Conservation (phyloP, 2,113 vertebrate species). For the Anthoscopus minutus region DNA sequence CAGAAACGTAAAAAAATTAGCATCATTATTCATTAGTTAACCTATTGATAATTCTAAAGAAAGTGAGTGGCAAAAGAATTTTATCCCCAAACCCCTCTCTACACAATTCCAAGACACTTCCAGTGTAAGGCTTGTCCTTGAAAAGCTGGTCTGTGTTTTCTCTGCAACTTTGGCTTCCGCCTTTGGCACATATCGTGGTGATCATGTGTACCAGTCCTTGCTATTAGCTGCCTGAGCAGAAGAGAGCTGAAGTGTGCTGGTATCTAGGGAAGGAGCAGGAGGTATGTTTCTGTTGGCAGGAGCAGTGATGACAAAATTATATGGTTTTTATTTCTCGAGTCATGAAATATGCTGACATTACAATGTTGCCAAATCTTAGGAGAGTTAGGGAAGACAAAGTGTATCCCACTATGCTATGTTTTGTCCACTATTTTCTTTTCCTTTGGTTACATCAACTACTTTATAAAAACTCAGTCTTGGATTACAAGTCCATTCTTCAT, state of each 20-base stretch:
- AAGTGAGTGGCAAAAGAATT: background rate
- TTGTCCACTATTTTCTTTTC: background rate
- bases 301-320: background rate
- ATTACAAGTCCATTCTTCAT: background rate
- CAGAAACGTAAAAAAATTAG: background rate
- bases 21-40: background rate
- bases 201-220: background rate
- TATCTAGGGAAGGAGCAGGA: background rate
- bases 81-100: background rate
- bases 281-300: background rate
- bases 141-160: background rate
- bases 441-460: background rate
- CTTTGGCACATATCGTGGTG: fast-evolving
- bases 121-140: background rate
- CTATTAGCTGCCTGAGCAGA: background rate
- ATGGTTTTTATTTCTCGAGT: background rate
- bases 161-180: background rate
- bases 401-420: background rate
- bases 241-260: background rate
- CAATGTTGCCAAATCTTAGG: background rate
- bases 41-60: background rate
- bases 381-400: background rate
- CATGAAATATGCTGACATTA: background rate
- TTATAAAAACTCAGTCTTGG: background rate
- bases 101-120: background rate